These are phyloP conservation scores for Ophiothrix spiculata DNA, from an alignment of 35 echinoderm and acorn worm genomes.

Conservation along the genomic window DNA sequence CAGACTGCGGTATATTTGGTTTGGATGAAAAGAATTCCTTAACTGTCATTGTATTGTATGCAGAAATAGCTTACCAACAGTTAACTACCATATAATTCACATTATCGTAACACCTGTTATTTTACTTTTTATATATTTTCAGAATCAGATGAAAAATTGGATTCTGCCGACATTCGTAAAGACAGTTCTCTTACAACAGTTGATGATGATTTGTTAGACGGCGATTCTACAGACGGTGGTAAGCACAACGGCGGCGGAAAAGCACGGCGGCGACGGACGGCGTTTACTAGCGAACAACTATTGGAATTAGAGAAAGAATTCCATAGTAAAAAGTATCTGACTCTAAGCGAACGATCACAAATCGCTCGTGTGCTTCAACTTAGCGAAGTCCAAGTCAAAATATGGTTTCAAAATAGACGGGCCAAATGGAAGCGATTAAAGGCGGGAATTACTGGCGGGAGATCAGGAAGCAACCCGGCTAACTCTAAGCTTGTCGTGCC, in stretches of 20 bases:
- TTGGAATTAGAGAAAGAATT: conserved; percentile 80
- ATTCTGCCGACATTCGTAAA: conserved; percentile 1
- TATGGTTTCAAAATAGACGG: conserved; percentile 80
- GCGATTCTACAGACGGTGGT: conserved; percentile 30
- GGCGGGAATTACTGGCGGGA: conserved; percentile 7
- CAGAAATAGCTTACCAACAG: too few species aligned
- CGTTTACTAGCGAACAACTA: conserved; percentile 78
- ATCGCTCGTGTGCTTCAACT: conserved; percentile 68
- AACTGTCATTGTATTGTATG: too few species aligned
- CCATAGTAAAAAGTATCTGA: conserved; percentile 77
- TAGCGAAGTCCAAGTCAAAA: conserved; percentile 80
- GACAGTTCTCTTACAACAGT: not conserved
- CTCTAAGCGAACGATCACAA: conserved; percentile 76
- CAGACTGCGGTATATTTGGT: too few species aligned
- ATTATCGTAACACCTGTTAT: too few species aligned
- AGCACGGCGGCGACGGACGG: conserved; percentile 62
- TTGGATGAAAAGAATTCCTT: too few species aligned
- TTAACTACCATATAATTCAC: too few species aligned
- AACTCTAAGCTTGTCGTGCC: conserved; percentile 76
- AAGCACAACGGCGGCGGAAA: conserved; percentile 33
- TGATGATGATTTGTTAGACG: conserved; percentile 36
- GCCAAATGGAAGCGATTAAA: conserved; percentile 86
- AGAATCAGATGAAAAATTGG: conserved; percentile 17
- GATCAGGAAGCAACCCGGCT: conserved; percentile 17
- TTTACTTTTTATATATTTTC: not conserved